Evolutionary conservation across 1,140 invertebrate species (phyloP).

Genomic region (Chymomyza costata): DNA sequence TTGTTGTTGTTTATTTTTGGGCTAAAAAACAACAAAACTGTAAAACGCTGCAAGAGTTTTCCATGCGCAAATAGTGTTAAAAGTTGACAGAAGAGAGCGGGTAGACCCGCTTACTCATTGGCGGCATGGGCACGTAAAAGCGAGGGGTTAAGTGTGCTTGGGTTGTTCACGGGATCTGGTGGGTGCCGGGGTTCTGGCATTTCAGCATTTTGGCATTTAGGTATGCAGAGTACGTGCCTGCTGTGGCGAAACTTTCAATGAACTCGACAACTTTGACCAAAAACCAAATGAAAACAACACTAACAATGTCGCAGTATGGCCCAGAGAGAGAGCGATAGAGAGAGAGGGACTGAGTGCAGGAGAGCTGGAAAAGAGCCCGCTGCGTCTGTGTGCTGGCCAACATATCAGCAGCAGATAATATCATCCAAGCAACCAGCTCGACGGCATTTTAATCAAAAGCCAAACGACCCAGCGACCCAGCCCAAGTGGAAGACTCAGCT

Average conservation of each 20-base stretch:
- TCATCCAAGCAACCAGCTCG: no score
- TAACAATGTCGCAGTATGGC: no score
- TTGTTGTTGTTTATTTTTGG: slow-evolving; percentile 34
- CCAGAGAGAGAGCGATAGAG: no score
- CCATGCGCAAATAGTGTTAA: slow-evolving; percentile 59
- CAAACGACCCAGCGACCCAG: slow-evolving; percentile 20
- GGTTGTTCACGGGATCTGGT: no score
- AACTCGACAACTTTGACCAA: slow-evolving; percentile 37
- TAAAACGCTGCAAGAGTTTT: slow-evolving; percentile 37
- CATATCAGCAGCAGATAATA: slow-evolving; percentile 39
- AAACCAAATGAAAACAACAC: slow-evolving; percentile 17
- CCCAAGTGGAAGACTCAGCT: slow-evolving; percentile 6
- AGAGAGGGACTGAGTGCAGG: not conserved
- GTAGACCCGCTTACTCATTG: not conserved
- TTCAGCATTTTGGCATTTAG: no score
- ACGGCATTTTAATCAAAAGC: slow-evolving; percentile 42
- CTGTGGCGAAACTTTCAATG: slow-evolving; percentile 45
- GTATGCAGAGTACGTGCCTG: slow-evolving; percentile 35
- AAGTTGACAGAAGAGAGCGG: slow-evolving; percentile 16
- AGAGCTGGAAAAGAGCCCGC: no score
- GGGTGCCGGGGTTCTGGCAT: no score
- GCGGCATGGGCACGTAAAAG: not conserved
- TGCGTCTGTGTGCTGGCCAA: no score
- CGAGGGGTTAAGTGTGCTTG: slow-evolving; percentile 17
- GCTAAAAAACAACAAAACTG: slow-evolving; percentile 19